Conservation (phyloP, 2,888 invertebrate genomes). For the Cataglyphis livida region DNA sequence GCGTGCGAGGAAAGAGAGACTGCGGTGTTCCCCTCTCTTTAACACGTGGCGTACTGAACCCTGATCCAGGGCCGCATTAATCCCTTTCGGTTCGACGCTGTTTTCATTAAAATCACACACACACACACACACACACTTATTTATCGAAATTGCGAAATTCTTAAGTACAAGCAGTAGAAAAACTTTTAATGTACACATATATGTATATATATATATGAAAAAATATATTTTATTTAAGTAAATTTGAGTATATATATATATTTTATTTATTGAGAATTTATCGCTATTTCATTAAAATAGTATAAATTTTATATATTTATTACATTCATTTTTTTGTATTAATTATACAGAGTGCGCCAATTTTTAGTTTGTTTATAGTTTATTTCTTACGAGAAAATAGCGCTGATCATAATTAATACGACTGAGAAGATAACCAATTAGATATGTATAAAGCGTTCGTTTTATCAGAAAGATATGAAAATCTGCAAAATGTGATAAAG, state of each 20-base stretch:
- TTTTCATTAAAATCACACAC: not conserved
- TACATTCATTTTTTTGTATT: not conserved
- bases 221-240: not conserved
- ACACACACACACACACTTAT: not conserved
- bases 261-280: not conserved
- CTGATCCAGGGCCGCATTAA: constrained; percentile 26
- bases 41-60: not conserved
- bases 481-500: not conserved
- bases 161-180: not conserved
- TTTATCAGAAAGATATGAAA: not conserved
- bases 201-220: not conserved
- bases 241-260: not conserved
- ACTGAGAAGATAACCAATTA: not conserved
- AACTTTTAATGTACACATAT: not conserved
- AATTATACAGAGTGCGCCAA: not conserved
- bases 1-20: not conserved
- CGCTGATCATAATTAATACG: not conserved
- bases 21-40: not conserved
- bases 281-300: not conserved
- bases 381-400: not conserved
- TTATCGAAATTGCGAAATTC: not conserved
- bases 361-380: not conserved
- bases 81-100: not conserved
- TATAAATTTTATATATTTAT: not conserved
- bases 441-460: not conserved